phyloP scores from a whole-genome alignment of 2,888 invertebrate species.

The Abscondita cerata region DNA sequence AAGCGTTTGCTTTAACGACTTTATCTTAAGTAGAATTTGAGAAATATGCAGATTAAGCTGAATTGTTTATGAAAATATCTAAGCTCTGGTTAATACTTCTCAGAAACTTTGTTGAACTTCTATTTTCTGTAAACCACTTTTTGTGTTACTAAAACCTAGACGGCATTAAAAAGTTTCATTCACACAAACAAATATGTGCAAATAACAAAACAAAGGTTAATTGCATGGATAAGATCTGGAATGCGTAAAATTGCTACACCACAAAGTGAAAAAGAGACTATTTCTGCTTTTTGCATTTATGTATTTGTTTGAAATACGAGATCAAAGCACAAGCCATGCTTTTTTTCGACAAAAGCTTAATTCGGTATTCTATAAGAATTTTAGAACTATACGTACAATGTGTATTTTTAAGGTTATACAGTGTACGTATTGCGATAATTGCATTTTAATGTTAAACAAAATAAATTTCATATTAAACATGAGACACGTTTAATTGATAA shows the following conservation, averaged over 20 bases:
- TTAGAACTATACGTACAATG: no score
- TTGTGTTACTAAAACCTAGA: no score
- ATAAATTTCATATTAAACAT: no score
- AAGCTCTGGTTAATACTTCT: constrained; percentile 2
- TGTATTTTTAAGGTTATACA: no score
- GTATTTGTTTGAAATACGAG: constrained; percentile 16
- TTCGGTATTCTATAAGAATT: no score
- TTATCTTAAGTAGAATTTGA: constrained; percentile 20
- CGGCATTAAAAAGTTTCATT: neutral
- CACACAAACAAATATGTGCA: constrained; percentile 13
- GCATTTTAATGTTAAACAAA: no score
- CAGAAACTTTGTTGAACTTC: neutral
- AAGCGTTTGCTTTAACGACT: constrained; percentile 23
- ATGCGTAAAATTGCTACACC: constrained; percentile 22
- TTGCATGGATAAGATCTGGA: constrained; percentile 18
- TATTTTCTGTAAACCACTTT: no score
- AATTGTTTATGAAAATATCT: constrained; percentile 24
- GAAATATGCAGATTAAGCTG: constrained; percentile 24
- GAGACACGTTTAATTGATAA: no score
- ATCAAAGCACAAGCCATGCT: constrained; percentile 13
- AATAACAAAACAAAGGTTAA: constrained; percentile 13
- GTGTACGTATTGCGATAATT: no score
- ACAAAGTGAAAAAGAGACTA: constrained; percentile 14
- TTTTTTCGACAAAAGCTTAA: no score
- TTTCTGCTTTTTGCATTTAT: constrained; percentile 18